Percentiles rank a stretch among this genome's conserved stretches.
Evolutionary conservation across 2,113 vertebrate genomes (phyloP).

Genomic region (Haemorhous mexicanus): DNA sequence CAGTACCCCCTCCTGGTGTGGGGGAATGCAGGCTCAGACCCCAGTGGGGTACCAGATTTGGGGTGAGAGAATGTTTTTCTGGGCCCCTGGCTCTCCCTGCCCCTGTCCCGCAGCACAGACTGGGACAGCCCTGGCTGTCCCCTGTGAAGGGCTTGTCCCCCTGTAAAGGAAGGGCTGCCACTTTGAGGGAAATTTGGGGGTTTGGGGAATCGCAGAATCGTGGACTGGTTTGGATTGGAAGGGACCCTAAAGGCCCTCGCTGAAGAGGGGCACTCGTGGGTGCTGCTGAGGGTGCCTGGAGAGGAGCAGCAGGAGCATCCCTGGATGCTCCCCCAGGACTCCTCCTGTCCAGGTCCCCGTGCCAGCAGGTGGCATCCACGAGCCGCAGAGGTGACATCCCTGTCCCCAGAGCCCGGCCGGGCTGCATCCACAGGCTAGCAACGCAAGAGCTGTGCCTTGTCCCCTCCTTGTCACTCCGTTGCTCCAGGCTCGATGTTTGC

Average conservation of each 20-base stretch:
- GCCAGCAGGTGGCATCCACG: constrained; percentile 36
- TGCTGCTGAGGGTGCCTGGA: not conserved
- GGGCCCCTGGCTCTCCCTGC: not conserved
- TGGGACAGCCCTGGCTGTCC: not conserved
- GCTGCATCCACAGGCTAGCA: not conserved
- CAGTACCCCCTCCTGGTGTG: not conserved
- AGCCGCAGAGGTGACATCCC: not conserved
- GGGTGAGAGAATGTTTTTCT: not conserved
- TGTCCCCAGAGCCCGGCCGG: not conserved
- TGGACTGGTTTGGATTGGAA: too few species aligned
- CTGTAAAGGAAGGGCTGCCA: too few species aligned
- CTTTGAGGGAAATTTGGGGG: too few species aligned
- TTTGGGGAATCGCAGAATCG: too few species aligned
- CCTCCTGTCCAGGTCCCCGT: not conserved
- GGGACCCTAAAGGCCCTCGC: too few species aligned
- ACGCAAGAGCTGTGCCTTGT: not conserved
- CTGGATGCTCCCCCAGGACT: not conserved
- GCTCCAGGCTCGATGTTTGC: not conserved
- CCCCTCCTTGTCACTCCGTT: not conserved
- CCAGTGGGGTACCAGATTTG: too few species aligned
- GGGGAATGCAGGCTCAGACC: not conserved
- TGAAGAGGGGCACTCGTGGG: not conserved
- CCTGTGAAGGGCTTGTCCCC: too few species aligned
- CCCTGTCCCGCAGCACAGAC: fast-evolving
- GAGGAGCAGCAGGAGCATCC: not conserved